Conservation (phyloP, 2,113 vertebrate species). For the Phrynosoma platyrhinos region DNA sequence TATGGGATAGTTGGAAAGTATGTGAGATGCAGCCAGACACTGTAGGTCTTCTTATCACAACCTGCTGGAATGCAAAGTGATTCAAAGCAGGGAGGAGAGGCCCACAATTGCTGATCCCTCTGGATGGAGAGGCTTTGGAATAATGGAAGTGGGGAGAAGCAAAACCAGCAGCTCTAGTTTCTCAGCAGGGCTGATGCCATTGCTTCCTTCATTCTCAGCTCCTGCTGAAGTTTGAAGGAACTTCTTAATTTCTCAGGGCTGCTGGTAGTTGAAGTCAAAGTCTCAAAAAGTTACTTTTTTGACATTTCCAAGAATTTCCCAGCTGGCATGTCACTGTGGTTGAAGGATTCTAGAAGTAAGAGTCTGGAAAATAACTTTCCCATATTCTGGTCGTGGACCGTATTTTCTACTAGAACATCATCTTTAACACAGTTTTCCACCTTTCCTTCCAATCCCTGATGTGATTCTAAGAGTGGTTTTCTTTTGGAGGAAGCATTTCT, state of each 20-base stretch:
- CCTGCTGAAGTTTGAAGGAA: neutral
- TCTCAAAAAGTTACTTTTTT: too few species aligned
- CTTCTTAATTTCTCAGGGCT: neutral
- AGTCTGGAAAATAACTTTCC: too few species aligned
- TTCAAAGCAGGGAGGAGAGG: neutral
- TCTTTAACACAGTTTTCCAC: slow-evolving; percentile 49
- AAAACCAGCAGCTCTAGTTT: neutral
- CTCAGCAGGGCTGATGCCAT: neutral
- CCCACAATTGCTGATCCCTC: neutral
- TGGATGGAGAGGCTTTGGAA: neutral
- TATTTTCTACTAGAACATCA: neutral
- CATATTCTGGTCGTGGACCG: too few species aligned
- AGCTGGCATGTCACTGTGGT: too few species aligned
- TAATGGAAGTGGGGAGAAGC: neutral
- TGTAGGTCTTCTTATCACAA: neutral
- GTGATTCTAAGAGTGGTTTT: slow-evolving; percentile 21
- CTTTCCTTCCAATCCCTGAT: slow-evolving; percentile 37
- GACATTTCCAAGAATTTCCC: too few species aligned
- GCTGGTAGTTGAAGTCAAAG: neutral
- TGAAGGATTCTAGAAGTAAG: too few species aligned
- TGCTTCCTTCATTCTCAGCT: neutral
- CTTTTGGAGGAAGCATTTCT: slow-evolving; percentile 31
- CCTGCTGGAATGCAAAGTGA: neutral
- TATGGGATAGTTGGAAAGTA: too few species aligned
- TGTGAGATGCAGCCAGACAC: neutral